Evolutionary conservation across 2,888 invertebrate genomes (phyloP), one percentile per base, ranked within the genome.

Genomic region (Disparrhopalites patrizii): DNA sequence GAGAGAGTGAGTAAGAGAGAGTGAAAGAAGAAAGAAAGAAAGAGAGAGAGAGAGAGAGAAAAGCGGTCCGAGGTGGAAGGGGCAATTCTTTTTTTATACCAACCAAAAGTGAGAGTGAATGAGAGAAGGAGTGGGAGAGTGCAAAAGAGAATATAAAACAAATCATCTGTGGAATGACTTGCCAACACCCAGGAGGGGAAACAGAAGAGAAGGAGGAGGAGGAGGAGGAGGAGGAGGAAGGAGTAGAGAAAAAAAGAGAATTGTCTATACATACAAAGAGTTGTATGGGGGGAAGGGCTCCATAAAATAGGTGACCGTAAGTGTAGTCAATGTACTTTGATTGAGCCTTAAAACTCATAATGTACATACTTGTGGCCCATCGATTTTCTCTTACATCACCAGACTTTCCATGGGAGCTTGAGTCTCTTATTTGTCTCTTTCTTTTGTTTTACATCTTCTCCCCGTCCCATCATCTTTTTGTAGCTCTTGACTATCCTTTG

Each of bases 321-420:
- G 28, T 43, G 28, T n/a, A 58, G 43, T 57, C 57, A 47, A 47
- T 58, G 43, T 40, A 47, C 58, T 58, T 58, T 58, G 40, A 58
- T 40, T 43, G 27, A 40, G 20, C 43, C 30, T 58, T 47, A 40
- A 25, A 54, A 30, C 28, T 30, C 20, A 28, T n/a, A 47, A 18
- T 54, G 33, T 58, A 58, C 58, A 58, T 58, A 30, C 47, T 58
- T 58, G 58, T 47, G 58, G 58, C 58, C n/a, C 58, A 58, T 58
- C 58, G 58, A 58, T 58, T 58, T 58, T 58, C 43, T 43, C 47
- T 27, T n/a, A 31, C 30, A 47, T 43, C 30, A 58, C 43, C 31
- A n/a, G n/a, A n/a, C n/a, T n/a, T n/a, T n/a, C n/a, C n/a, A n/a
- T n/a, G n/a, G n/a, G n/a, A n/a, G n/a, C n/a, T n/a, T n/a, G n/a